Base-by-base conservation (phyloP, 2,797 vertebrate genomes). In the Pempheris klunzingeri region DNA sequence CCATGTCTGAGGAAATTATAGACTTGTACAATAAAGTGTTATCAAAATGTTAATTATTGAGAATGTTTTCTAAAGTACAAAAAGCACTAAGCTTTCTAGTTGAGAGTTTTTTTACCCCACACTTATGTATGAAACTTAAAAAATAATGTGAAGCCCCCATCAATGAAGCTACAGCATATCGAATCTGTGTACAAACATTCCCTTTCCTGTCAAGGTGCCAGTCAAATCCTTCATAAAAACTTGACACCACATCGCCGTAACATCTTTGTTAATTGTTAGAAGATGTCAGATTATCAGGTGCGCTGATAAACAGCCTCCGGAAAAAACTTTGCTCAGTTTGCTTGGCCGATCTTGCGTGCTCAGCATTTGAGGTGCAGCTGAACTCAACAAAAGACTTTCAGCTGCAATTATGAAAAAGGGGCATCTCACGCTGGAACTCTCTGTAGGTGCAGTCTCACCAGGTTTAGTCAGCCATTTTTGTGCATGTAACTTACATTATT, bases 251-350 rank as follows among this genome's bases (percentile, higher is more conserved):
- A 2, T 66, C 15, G 10, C 13, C 34, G 2, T 32, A 28, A 71
- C 65, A 34, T 49, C 39, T 68, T 43, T 41, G 64, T 36, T 82
- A 74, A 69, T 30, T n/a, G 58, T 62, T 52, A 34, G 71, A 43
- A 20, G 47, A 30, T 50, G 61, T 55, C 53, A 62, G 62, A n/a
- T 32, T 20, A 22, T 43, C 60, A 15, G 55, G 12, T n/a, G 44
- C 0, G 2, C 22, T 59, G 72, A 60, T 18, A 39, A 63, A 60
- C 63, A 43, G 13, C 36, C 17, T 55, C 6, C n/a, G 34, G n/a
- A 41, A 77, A 43, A 20, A 15, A n/a, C 39, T 15, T 36, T 15
- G 4, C 18, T 54, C 12, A 15, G 18, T 62, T 39, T 38, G 10
- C 22, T 47, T 30, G 6, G 28, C 71, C 4, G 4, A 43, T 68